Evolutionary conservation across 2,888 invertebrate genomes (phyloP).

Genomic region (Catocala sponsa): DNA sequence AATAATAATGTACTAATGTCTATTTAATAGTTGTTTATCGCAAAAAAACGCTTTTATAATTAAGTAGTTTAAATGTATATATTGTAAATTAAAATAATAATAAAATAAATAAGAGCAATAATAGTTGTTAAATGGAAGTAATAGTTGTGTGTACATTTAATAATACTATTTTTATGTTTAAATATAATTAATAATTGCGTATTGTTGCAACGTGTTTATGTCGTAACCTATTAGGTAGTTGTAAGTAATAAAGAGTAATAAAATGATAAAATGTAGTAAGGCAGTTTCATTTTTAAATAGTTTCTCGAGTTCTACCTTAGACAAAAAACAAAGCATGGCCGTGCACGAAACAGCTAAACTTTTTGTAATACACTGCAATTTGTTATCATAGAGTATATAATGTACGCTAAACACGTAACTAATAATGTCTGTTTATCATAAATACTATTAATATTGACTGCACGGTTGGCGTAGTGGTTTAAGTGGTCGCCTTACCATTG

Average conservation of each 20-base stretch:
- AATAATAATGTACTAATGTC: too few species aligned
- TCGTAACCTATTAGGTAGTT: slow-evolving; percentile 49
- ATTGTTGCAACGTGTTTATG: slow-evolving; percentile 62
- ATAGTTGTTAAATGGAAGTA: slow-evolving; percentile 53
- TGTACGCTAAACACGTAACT: too few species aligned
- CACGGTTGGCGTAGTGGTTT: too few species aligned
- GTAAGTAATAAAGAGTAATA: slow-evolving; percentile 50
- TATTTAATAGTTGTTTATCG: slow-evolving; percentile 7
- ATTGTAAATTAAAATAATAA: slow-evolving; percentile 49
- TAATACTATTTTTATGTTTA: slow-evolving; percentile 54
- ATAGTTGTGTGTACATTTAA: slow-evolving; percentile 53
- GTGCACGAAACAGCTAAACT: too few species aligned
- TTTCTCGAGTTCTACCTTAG: background rate
- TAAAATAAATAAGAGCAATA: slow-evolving; percentile 61
- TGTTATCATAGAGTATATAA: too few species aligned
- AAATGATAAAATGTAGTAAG: slow-evolving; percentile 48
- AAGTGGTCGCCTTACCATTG: too few species aligned
- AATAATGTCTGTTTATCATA: too few species aligned
- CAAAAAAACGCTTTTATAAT: slow-evolving; percentile 39
- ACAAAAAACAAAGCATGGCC: too few species aligned
- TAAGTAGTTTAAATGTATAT: slow-evolving; percentile 44
- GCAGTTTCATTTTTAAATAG: slow-evolving; percentile 16
- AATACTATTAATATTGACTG: too few species aligned
- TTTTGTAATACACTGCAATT: too few species aligned
- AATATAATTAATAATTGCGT: slow-evolving; percentile 42